A percentile compares a stretch with the other conserved stretches of the same genome.
These are phyloP conservation scores for Fistularia commersonii DNA, from an alignment of 2,797 vertebrate genomes.

Conservation along the genomic window DNA sequence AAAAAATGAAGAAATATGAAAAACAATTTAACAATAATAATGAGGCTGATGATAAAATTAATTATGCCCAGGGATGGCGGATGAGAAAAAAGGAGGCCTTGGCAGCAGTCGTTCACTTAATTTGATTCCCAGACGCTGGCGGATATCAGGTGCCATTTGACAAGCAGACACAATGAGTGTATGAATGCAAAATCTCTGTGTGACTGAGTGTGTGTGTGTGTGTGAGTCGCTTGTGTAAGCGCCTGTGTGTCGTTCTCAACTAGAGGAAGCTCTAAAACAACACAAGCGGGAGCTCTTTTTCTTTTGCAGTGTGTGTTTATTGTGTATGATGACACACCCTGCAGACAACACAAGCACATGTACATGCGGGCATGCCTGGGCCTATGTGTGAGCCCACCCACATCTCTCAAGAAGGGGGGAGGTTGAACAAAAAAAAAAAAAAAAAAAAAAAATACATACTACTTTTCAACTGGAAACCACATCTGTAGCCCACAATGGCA, in stretches of 20 bases:
- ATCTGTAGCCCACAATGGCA: slow-evolving; percentile 46
- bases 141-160: slow-evolving; percentile 75
- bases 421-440: slow-evolving; percentile 19
- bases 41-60: slow-evolving; percentile 83
- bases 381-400: slow-evolving; percentile 53
- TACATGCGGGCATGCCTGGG: slow-evolving; percentile 44
- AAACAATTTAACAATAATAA: slow-evolving; percentile 84
- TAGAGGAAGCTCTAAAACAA: slow-evolving; percentile 43
- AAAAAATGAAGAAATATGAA: slow-evolving; percentile 75
- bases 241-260: slow-evolving; percentile 38
- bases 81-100: slow-evolving; percentile 61
- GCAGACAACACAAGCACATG: slow-evolving; percentile 45
- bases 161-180: slow-evolving; percentile 67
- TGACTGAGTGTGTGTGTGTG: slow-evolving; percentile 14
- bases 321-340: slow-evolving; percentile 50
- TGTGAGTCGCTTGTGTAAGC: slow-evolving; percentile 25
- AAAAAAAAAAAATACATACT: slow-evolving; percentile 22
- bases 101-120: slow-evolving; percentile 85
- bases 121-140: slow-evolving; percentile 90
- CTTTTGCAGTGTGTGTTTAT: slow-evolving; percentile 41
- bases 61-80: slow-evolving; percentile 75
- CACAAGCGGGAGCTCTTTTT: slow-evolving; percentile 38
- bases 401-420: slow-evolving; percentile 22
- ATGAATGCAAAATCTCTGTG: slow-evolving; percentile 47
- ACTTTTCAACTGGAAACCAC: slow-evolving; percentile 51